These are phyloP conservation scores for Syngnathus scovelli DNA, from an alignment of 2,113 vertebrate genomes.

Conservation along the genomic window DNA sequence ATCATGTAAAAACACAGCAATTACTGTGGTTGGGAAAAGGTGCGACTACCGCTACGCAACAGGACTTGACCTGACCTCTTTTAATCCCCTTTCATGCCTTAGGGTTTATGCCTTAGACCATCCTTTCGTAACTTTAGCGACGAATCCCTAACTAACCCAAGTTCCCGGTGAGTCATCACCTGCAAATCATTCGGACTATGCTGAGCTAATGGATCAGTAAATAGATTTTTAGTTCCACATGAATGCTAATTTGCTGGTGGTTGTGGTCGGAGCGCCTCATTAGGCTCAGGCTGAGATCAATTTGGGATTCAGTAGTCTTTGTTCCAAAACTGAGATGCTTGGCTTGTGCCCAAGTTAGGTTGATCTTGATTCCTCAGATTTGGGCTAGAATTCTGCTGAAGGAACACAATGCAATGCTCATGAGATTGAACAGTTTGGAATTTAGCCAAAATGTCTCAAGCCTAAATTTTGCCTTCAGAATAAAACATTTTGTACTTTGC, in stretches of 20 bases:
- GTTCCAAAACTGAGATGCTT: not conserved
- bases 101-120: not conserved
- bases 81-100: conserved; percentile 1
- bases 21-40: not conserved
- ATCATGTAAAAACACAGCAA: not conserved
- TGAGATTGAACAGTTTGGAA: not conserved
- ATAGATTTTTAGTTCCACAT: conserved; percentile 65
- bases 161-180: conserved; percentile 45
- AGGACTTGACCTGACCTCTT: not conserved
- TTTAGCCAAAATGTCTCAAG: not conserved
- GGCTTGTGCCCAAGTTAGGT: not conserved
- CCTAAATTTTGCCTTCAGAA: not conserved
- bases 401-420: not conserved
- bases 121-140: conserved; percentile 22
- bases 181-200: conserved; percentile 59
- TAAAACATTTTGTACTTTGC: too few species aligned
- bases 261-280: not conserved
- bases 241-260: conserved; percentile 52
- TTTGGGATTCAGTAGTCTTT: not conserved
- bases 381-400: not conserved
- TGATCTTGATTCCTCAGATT: not conserved
- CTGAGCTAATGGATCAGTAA: conserved; percentile 69
- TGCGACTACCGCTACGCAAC: not conserved
- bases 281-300: not conserved
- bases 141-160: conserved; percentile 20